Percentiles rank a stretch among this genome's conserved stretches.
phyloP scores from a whole-genome alignment of 2,113 vertebrate genomes.

The Regulus satrapa region DNA sequence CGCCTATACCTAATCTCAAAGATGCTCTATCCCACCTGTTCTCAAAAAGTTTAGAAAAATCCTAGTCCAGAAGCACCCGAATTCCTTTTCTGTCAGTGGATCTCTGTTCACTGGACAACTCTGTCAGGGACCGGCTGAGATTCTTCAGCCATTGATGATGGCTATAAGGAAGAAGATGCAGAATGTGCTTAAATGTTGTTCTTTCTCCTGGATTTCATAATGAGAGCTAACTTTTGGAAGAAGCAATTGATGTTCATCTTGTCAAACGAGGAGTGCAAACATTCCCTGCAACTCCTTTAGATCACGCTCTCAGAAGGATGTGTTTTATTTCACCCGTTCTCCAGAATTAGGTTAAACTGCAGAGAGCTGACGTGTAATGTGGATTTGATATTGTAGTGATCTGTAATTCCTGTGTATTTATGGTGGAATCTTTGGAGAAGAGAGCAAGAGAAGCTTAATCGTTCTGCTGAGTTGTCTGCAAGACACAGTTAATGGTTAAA shows the following conservation, averaged over 20 bases:
- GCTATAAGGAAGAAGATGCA: not conserved
- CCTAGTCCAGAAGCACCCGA: not conserved
- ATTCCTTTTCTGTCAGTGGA: not conserved
- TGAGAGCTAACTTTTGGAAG: not conserved
- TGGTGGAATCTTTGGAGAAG: not conserved
- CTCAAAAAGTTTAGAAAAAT: not conserved
- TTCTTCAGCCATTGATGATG: rapidly evolving
- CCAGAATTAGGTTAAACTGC: not conserved
- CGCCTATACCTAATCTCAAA: not conserved
- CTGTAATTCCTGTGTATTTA: not conserved
- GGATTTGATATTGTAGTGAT: not conserved
- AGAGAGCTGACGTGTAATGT: not conserved
- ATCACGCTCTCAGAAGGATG: not conserved
- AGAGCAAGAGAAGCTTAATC: not conserved
- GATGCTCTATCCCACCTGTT: not conserved
- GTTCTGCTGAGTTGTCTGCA: not conserved
- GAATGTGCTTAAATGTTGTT: not conserved
- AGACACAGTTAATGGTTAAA: not conserved
- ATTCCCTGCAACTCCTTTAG: not conserved
- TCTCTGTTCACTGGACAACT: not conserved
- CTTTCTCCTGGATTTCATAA: not conserved
- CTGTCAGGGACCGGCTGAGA: not conserved
- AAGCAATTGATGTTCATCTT: not conserved
- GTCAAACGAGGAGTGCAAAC: not conserved
- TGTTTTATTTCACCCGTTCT: not conserved